phyloP scores from a whole-genome alignment of 2,113 vertebrate species.

The Urocolius indicus region DNA sequence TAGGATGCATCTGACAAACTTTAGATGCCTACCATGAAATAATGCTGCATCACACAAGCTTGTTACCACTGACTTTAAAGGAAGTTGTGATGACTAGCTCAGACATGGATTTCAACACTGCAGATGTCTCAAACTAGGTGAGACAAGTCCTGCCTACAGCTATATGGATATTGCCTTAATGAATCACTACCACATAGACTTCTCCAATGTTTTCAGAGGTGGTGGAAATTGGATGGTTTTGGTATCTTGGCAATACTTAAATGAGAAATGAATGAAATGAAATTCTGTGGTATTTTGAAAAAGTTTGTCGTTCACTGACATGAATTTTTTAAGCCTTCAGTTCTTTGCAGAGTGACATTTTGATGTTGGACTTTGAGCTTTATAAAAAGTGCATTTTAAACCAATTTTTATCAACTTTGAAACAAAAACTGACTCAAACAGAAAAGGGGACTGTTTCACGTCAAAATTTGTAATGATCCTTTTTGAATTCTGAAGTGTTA shows the following conservation, averaged over 20 bases:
- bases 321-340: neutral
- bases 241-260: slow-evolving; percentile 38
- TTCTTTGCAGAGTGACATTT: neutral
- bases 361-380: neutral
- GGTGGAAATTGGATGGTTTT: slow-evolving; percentile 12
- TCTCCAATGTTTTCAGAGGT: slow-evolving; percentile 47
- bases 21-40: slow-evolving; percentile 16
- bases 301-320: neutral
- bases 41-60: neutral
- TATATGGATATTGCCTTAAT: slow-evolving; percentile 45
- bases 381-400: neutral
- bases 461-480: neutral
- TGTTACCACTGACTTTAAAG: neutral
- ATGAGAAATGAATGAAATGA: slow-evolving; percentile 38
- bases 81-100: slow-evolving; percentile 31
- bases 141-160: slow-evolving; percentile 58
- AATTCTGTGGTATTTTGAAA: slow-evolving; percentile 34
- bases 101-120: slow-evolving; percentile 53
- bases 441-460: neutral
- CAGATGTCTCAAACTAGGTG: slow-evolving; percentile 51
- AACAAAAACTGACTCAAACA: neutral
- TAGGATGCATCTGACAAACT: slow-evolving; percentile 11
- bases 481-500: neutral
- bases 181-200: slow-evolving; percentile 54
- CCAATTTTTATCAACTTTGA: neutral